These are phyloP conservation scores for Eupithecia inturbata DNA, from an alignment of 2,888 invertebrate genomes.

Conservation along the genomic window DNA sequence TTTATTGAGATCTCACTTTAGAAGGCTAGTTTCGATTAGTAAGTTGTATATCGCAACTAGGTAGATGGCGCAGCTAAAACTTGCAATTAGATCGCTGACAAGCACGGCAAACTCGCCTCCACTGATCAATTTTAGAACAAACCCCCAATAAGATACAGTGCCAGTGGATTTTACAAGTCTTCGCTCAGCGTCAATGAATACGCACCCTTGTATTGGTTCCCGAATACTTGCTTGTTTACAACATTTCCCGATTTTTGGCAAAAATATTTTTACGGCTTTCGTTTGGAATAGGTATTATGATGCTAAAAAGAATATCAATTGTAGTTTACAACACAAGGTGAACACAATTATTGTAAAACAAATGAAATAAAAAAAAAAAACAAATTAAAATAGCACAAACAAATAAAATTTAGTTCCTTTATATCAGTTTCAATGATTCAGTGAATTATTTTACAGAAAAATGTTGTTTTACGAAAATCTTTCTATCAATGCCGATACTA, in stretches of 20 bases:
- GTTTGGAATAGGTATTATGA: constrained; percentile 17
- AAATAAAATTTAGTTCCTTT: not conserved
- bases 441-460: not conserved
- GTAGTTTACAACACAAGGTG: constrained; percentile 20
- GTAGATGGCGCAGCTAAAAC: too few species aligned
- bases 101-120: not conserved
- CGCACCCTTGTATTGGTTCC: constrained; percentile 26
- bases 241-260: constrained; percentile 27
- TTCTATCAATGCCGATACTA: not conserved
- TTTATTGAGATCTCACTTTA: too few species aligned
- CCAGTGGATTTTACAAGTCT: not conserved
- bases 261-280: constrained; percentile 24
- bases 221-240: constrained; percentile 29
- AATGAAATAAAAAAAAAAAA: too few species aligned
- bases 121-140: not conserved
- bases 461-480: not conserved
- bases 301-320: constrained; percentile 21
- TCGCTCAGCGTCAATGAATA: not conserved
- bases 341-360: not conserved
- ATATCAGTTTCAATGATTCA: not conserved
- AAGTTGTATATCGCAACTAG: too few species aligned
- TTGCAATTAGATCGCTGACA: too few species aligned
- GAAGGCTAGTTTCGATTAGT: too few species aligned
- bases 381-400: too few species aligned
- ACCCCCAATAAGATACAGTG: not conserved